These are phyloP conservation scores for Triplophysa rosa DNA, from an alignment of 2,113 vertebrate genomes.

Conservation along the genomic window DNA sequence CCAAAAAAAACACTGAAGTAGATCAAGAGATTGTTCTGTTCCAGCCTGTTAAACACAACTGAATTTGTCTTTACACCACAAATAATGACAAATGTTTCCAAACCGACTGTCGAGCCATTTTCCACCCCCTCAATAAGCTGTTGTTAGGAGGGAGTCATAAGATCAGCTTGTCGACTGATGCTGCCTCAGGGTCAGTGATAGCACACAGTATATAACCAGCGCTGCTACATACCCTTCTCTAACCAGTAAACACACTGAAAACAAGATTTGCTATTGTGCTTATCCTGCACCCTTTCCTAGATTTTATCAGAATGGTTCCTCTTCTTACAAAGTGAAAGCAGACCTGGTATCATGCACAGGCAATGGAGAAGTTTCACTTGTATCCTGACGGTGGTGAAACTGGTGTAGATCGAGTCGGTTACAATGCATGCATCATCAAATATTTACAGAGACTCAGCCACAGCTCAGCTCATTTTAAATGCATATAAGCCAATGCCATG, in stretches of 20 bases:
- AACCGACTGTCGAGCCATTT: background rate
- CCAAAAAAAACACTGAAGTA: background rate
- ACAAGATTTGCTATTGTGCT: conserved; percentile 17
- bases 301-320: conserved; percentile 18
- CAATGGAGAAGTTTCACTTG: conserved; percentile 8
- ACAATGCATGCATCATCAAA: conserved; percentile 4
- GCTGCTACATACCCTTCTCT: background rate
- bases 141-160: conserved; percentile 11
- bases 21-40: background rate
- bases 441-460: background rate
- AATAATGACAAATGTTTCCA: background rate
- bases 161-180: conserved; percentile 23
- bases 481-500: background rate
- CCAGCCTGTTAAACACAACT: background rate
- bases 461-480: conserved; percentile 4
- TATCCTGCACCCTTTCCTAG: background rate
- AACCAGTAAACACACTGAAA: background rate
- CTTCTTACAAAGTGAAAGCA: conserved; percentile 22
- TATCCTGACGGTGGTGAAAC: background rate
- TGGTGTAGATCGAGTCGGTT: background rate
- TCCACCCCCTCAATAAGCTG: conserved; percentile 4
- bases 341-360: conserved; percentile 13
- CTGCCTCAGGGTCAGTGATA: conserved; percentile 3
- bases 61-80: background rate
- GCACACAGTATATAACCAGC: background rate